Conservation (phyloP, 2,113 vertebrate species). For the Carassius carassius region DNA sequence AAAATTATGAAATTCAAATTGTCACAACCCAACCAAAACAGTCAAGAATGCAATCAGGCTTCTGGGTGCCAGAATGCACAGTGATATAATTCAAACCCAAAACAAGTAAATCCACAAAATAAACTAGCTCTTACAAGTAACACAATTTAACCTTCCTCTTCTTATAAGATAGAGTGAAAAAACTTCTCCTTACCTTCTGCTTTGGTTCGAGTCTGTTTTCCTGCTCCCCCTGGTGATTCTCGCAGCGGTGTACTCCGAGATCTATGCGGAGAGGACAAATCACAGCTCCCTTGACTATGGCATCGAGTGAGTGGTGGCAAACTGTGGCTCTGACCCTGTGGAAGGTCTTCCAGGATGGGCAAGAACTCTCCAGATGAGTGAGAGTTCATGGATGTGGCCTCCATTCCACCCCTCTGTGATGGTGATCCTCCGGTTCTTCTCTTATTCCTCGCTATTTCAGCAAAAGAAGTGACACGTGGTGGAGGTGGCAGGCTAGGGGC, state of each 20-base stretch:
- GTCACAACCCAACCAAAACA: background rate
- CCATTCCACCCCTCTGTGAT: constrained; percentile 69
- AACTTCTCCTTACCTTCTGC: constrained; percentile 67
- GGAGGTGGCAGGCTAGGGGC: constrained; percentile 68
- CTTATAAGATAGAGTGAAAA: background rate
- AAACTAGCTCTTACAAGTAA: background rate
- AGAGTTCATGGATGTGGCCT: constrained; percentile 75
- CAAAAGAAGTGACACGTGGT: constrained; percentile 91
- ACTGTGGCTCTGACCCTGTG: constrained; percentile 68
- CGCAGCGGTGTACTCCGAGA: constrained; percentile 40
- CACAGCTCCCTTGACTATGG: constrained; percentile 76
- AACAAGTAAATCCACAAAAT: background rate
- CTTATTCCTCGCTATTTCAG: constrained; percentile 89
- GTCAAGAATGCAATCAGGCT: background rate
- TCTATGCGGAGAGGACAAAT: constrained; percentile 13
- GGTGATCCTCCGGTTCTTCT: constrained; percentile 75
- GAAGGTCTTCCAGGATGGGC: constrained; percentile 77
- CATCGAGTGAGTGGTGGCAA: constrained; percentile 75
- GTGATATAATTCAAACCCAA: background rate
- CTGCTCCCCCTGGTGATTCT: constrained; percentile 58
- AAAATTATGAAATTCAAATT: background rate
- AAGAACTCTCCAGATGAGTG: constrained; percentile 83
- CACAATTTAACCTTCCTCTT: background rate
- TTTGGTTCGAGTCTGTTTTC: constrained; percentile 60
- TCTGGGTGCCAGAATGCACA: too few relatives aligned